Evolutionary conservation across 1,140 invertebrate species (phyloP), one percentile per base, ranked within the genome.

Genomic region (Drosophila santomea): DNA sequence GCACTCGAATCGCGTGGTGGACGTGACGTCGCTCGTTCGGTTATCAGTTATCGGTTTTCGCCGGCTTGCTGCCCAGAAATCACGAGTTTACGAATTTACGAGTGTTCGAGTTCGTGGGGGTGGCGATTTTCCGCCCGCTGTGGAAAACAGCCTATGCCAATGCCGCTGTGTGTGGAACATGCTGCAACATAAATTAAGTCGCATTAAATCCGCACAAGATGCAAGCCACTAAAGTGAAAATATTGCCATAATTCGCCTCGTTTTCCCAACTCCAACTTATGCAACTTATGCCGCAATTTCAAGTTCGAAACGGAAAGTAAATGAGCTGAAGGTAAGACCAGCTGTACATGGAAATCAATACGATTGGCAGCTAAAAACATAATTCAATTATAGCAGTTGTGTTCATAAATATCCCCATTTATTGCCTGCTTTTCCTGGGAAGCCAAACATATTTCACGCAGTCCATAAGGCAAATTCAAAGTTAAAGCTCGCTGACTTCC

Each of bases 131-230:
- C 38, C 41, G n/a, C 44, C 25, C 56, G 15, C 35, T 8, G 36
- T 43, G 60, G 10, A 63, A 63, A 78, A 63, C 54, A 11, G 58
- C 35, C 60, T 63, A 81, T 80, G 74, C 71, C 77, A 85, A 80
- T 80, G 74, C 66, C 77, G 80, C 77, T 77, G 69, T 61, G 62
- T 74, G 80, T 52, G 39, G 54, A 55, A 55, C 39, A 58, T 74
- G 75, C 75, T 75, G 72, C 52, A 71, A 78, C 75, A 88, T 86
- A 72, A 79, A 86, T 86, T 82, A 88, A 89, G 79, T 78, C 76
- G 60, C 77, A 73, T 88, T 66, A 84, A 84, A 84, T 80, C 58
- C 68, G 54, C 68, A 54, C 39, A 78, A 80, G 73, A 83, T 41
- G 74, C 57, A 56, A 20, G 20, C 20, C 74, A 72, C 68, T 78